These are phyloP conservation scores for Heliangelus exortis DNA, from an alignment of 2,797 vertebrate species.

Conservation along the genomic window DNA sequence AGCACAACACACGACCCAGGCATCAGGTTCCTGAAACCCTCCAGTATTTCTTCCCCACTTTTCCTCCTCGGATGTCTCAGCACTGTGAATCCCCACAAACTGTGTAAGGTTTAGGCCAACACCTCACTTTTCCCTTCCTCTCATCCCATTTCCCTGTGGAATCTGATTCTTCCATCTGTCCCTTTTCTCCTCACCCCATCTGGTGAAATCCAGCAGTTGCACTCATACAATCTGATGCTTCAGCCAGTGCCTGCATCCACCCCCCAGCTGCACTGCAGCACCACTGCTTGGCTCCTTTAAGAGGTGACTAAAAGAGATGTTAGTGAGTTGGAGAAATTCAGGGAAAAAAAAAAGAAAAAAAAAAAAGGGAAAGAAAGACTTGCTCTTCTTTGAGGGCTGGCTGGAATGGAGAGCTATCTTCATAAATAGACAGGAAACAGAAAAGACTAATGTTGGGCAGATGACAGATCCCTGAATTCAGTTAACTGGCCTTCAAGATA, in stretches of 20 bases:
- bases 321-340: conserved; percentile 44
- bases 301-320: not conserved
- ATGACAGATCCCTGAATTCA: conserved; percentile 93
- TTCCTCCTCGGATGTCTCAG: not conserved
- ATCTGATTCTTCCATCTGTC: not conserved
- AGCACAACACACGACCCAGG: rapidly evolving
- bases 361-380: not conserved
- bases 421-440: conserved; percentile 83
- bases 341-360: too few relatives aligned
- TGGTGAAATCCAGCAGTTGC: not conserved
- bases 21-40: not conserved
- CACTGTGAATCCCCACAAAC: not conserved
- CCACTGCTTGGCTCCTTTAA: conserved; percentile 16
- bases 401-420: conserved; percentile 77
- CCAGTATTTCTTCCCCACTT: rapidly evolving
- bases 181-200: conserved; percentile 11
- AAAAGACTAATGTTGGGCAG: conserved; percentile 90
- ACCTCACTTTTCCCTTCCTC: not conserved
- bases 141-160: not conserved
- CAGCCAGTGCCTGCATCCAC: not conserved
- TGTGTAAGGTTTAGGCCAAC: not conserved
- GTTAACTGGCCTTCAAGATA: conserved; percentile 89
- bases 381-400: conserved; percentile 69
- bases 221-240: not conserved
- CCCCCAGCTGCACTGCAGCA: not conserved